These are phyloP conservation scores for Drosophila fulvimacula DNA, from an alignment of 2,888 invertebrate species.

Conservation along the genomic window DNA sequence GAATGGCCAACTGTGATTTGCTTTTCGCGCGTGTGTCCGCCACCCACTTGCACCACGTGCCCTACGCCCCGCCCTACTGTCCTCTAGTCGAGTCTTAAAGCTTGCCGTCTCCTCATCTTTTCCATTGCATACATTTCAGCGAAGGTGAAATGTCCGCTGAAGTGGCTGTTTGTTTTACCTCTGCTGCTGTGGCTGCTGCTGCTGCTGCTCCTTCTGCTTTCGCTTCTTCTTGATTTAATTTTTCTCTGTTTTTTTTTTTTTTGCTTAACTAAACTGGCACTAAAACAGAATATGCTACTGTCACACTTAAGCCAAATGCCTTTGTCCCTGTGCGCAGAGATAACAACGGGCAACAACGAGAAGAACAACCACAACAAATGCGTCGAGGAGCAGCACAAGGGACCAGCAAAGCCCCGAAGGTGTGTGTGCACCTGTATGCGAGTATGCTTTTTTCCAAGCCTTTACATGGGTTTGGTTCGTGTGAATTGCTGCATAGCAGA, in stretches of 20 bases:
- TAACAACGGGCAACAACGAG: slow-evolving; percentile 44
- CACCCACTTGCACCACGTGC: no score
- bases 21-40: slow-evolving; percentile 24
- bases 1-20: slow-evolving; percentile 46
- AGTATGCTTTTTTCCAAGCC: not conserved
- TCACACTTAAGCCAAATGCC: slow-evolving; percentile 60
- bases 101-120: slow-evolving; percentile 32
- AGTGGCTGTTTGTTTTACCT: slow-evolving; percentile 30
- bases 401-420: slow-evolving; percentile 39
- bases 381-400: slow-evolving; percentile 38
- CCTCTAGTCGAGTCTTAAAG: slow-evolving; percentile 20
- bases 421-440: slow-evolving; percentile 16
- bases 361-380: slow-evolving; percentile 35
- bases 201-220: no score
- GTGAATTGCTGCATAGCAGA: not conserved
- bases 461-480: not conserved
- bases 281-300: slow-evolving; percentile 66
- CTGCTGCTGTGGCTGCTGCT: no score
- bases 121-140: slow-evolving; percentile 48
- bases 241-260: not conserved
- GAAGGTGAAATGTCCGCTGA: slow-evolving; percentile 63
- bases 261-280: slow-evolving; percentile 45
- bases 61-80: not conserved
- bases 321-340: slow-evolving; percentile 61
- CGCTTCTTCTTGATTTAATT: slow-evolving; percentile 1